Conservation (phyloP, 2,113 vertebrate species). For the Ictalurus punctatus region DNA sequence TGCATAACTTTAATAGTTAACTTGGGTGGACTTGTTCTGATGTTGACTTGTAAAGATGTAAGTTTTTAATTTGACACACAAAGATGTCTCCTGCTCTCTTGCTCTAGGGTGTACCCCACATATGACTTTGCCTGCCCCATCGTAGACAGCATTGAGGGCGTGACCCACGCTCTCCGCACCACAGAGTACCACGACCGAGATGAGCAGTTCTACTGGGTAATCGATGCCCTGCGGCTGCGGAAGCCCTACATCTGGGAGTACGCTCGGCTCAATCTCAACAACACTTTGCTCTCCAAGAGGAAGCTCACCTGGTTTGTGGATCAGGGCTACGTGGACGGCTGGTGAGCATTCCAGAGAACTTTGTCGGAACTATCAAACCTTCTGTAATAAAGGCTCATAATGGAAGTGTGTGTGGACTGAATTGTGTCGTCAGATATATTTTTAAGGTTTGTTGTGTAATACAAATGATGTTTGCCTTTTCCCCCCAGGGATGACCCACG, state of each 20-base stretch:
- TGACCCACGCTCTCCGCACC: slow-evolving; percentile 94
- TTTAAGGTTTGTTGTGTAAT: neutral
- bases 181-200: slow-evolving; percentile 98
- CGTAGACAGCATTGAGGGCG: slow-evolving; percentile 94
- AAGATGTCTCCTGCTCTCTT: neutral
- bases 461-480: neutral
- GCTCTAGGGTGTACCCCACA: slow-evolving; percentile 87
- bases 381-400: neutral
- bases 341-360: slow-evolving; percentile 69
- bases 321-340: slow-evolving; percentile 96
- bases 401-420: neutral
- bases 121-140: slow-evolving; percentile 98
- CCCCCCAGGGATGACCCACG: slow-evolving; percentile 90
- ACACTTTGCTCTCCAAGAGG: slow-evolving; percentile 95
- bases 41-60: neutral
- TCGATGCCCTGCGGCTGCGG: slow-evolving; percentile 84
- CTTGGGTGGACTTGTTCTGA: neutral
- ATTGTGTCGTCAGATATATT: neutral
- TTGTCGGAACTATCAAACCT: neutral
- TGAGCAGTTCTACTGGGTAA: slow-evolving; percentile 97
- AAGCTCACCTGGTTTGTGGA: slow-evolving; percentile 98
- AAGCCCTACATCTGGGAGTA: slow-evolving; percentile 98
- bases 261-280: slow-evolving; percentile 94
- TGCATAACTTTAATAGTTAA: neutral
- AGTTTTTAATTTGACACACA: neutral